Conservation (phyloP, 2,888 invertebrate species). For the Chymomyza fuscimana region DNA sequence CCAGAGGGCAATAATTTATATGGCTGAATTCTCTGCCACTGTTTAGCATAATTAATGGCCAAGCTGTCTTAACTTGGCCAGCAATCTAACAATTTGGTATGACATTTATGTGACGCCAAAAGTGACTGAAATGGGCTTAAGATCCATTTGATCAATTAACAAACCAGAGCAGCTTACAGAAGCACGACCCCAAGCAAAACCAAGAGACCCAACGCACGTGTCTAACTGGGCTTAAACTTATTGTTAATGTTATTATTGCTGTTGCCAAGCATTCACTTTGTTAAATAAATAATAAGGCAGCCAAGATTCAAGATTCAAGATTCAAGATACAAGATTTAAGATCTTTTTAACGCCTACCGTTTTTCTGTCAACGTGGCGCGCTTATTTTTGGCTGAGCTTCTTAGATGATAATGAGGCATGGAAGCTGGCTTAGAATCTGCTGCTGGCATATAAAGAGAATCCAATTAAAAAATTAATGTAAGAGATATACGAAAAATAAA, state of each 20-base stretch:
- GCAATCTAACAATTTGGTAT: not conserved
- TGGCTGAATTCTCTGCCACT: not conserved
- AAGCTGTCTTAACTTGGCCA: not conserved
- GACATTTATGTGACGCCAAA: not conserved
- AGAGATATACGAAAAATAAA: constrained; percentile 19
- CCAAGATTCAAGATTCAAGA: not conserved
- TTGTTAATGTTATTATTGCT: not conserved
- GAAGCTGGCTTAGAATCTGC: constrained; percentile 33
- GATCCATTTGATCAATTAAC: not conserved
- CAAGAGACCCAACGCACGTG: not conserved
- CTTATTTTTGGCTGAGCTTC: not conserved
- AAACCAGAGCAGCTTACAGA: not conserved
- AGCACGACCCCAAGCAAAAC: not conserved
- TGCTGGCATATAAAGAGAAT: constrained; percentile 38
- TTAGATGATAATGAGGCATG: not conserved
- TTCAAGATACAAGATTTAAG: not conserved
- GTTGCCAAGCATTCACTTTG: not conserved
- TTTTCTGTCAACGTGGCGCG: constrained; percentile 11
- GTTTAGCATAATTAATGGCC: constrained; percentile 2
- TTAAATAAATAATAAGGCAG: not conserved
- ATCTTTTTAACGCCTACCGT: constrained; percentile 39
- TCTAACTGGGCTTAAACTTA: not conserved
- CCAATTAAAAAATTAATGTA: constrained; percentile 47
- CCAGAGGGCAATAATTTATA: constrained; percentile 1
- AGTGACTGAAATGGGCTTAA: not conserved